These are phyloP conservation scores for Hydropotes inermis DNA, from an alignment of 2,113 vertebrate genomes.

Conservation along the genomic window DNA sequence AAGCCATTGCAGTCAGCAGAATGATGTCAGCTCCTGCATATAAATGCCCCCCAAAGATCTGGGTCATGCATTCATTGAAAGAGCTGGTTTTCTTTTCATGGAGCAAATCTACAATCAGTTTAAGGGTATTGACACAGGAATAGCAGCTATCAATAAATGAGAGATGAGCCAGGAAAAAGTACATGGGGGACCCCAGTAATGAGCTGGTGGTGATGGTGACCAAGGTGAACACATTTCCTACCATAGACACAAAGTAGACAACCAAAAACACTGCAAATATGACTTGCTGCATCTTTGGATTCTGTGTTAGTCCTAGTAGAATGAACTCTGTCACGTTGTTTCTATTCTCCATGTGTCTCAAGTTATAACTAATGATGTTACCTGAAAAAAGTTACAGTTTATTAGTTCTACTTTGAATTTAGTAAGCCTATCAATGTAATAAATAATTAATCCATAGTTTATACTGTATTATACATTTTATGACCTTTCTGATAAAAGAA, in stretches of 20 bases:
- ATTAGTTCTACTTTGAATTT: not conserved
- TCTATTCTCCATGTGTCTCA: not conserved
- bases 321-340: not conserved
- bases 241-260: constrained; percentile 58
- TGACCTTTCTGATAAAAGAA: not conserved
- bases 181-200: constrained; percentile 58
- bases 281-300: constrained; percentile 49
- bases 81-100: too few relatives aligned
- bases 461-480: not conserved
- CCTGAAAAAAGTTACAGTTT: not conserved
- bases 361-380: not conserved
- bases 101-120: not conserved
- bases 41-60: too few relatives aligned
- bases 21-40: too few relatives aligned
- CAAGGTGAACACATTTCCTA: constrained; percentile 65
- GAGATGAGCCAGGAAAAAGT: constrained; percentile 65
- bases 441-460: not conserved
- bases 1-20: too few relatives aligned
- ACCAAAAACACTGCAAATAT: constrained; percentile 64
- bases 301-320: constrained; percentile 54
- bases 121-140: constrained; percentile 52
- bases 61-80: too few relatives aligned
- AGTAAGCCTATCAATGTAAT: not conserved
- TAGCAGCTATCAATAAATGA: constrained; percentile 65
- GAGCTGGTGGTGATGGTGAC: constrained; percentile 38